Evolutionary conservation across 2,797 vertebrate genomes (phyloP).

Genomic region (Tinamus major): DNA sequence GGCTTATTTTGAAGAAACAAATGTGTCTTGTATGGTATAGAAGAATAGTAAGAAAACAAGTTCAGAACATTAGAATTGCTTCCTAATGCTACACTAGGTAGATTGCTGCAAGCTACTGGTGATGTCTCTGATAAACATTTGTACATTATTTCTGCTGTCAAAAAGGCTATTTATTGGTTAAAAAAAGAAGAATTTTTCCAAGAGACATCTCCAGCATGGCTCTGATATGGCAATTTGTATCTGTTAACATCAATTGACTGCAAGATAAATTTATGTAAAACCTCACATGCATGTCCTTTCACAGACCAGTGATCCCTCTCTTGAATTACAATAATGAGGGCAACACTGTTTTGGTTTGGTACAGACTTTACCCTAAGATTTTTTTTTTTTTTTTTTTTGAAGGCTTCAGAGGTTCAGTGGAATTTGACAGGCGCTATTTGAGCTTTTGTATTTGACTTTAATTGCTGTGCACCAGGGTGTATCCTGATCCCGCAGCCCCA

Average conservation of each 20-base stretch:
- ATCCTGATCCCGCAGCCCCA: neutral
- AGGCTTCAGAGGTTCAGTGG: slow-evolving; percentile 43
- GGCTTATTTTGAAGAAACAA: neutral
- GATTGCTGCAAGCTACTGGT: neutral
- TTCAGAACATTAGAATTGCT: neutral
- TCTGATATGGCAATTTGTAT: neutral
- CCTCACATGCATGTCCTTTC: neutral
- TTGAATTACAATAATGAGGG: neutral
- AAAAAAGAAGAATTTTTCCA: neutral
- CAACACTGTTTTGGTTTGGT: neutral
- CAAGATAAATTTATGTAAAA: neutral
- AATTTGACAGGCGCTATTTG: slow-evolving; percentile 44
- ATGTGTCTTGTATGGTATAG: neutral
- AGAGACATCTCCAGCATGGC: neutral
- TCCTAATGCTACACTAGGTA: neutral
- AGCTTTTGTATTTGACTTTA: slow-evolving; percentile 32
- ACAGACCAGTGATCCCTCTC: neutral
- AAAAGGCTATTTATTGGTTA: neutral
- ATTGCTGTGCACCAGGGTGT: neutral
- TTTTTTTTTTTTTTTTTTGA: neutral
- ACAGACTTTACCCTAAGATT: neutral
- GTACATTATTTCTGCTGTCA: neutral
- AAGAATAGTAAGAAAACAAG: neutral
- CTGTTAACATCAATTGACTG: neutral
- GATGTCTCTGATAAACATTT: neutral